Evolutionary conservation across 2,797 vertebrate genomes (phyloP).

Genomic region (Pseudochaenichthys georgianus): DNA sequence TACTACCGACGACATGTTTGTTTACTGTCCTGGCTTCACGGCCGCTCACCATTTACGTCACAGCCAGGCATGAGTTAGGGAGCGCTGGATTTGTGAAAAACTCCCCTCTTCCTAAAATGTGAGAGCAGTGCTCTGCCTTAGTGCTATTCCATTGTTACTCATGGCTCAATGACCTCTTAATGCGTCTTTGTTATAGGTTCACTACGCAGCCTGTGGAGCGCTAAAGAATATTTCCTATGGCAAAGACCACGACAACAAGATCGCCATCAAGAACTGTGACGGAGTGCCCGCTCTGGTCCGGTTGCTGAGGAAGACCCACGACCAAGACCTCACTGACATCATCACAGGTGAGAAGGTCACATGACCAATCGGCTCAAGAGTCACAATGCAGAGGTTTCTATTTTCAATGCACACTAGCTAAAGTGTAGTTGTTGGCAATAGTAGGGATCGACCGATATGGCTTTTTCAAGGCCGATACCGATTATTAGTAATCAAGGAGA

Average conservation of each 20-base stretch:
- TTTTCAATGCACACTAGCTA: no score
- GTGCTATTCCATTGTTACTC: background rate
- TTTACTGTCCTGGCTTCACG: no score
- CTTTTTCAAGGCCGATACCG: no score
- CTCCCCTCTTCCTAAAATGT: background rate
- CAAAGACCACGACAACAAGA: conserved; percentile 95
- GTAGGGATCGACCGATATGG: no score
- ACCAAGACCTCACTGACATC: conserved; percentile 94
- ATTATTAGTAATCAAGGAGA: no score
- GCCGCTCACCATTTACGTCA: no score
- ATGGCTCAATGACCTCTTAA: conserved; percentile 13
- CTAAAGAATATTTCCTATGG: conserved; percentile 98
- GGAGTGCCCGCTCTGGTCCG: conserved; percentile 92
- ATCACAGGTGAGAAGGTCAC: conserved; percentile 89
- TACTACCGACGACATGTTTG: no score
- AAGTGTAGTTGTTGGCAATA: no score
- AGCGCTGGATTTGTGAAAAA: no score
- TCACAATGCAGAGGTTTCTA: no score
- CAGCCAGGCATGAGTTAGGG: no score
- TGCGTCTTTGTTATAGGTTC: conserved; percentile 70
- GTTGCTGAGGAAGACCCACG: conserved; percentile 91
- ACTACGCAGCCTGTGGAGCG: conserved; percentile 94
- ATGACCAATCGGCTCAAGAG: background rate
- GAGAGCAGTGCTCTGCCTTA: background rate
- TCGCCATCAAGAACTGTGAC: conserved; percentile 98